Evolutionary conservation across 2,113 vertebrate species (phyloP).

Genomic region (Paratilapia polleni): DNA sequence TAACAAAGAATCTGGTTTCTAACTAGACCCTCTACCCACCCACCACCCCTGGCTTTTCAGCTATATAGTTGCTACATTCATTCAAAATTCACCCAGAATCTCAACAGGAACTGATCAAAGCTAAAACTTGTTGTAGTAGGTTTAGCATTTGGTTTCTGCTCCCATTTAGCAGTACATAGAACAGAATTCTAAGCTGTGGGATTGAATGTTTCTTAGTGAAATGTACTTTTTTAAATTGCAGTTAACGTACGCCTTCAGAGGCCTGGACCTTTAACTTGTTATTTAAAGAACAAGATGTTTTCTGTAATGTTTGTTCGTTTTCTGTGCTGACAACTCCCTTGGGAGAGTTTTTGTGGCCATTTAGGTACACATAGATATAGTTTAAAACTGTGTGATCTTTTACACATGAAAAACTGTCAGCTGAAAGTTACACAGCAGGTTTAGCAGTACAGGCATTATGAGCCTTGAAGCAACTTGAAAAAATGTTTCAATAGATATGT

Average conservation of each 20-base stretch:
- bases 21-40: background rate
- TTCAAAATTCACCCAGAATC: background rate
- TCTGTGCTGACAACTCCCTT: background rate
- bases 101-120: background rate
- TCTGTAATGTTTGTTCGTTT: background rate
- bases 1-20: background rate
- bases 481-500: background rate
- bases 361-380: background rate
- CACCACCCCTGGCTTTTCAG: background rate
- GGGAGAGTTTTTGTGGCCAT: background rate
- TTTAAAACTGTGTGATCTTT: too few species aligned
- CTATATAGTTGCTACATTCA: background rate
- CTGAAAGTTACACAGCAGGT: too few species aligned
- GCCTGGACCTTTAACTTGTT: background rate
- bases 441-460: background rate
- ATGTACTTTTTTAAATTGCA: background rate
- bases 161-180: background rate
- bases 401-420: too few species aligned
- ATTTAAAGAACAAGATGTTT: background rate
- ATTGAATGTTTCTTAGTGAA: background rate
- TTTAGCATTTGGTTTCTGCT: background rate
- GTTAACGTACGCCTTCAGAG: background rate
- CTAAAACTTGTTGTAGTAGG: background rate
- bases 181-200: background rate
- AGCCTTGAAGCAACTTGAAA: background rate